These are phyloP conservation scores for Megaustenia siamemsis DNA, from an alignment of 2,888 invertebrate genomes.

Conservation along the genomic window DNA sequence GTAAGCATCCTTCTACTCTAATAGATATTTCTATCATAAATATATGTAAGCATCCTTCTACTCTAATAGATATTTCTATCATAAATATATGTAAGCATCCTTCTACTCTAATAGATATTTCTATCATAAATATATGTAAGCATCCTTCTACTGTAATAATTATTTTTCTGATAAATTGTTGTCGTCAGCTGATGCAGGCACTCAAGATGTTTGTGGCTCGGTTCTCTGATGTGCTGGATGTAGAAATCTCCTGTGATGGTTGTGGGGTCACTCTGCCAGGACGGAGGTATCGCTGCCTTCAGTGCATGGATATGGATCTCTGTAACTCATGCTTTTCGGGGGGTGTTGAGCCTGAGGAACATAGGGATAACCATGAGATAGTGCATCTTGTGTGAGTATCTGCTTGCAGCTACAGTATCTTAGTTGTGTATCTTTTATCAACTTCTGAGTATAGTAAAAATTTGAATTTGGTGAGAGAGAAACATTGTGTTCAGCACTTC, in stretches of 20 bases:
- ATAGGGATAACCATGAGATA: conserved; percentile 78
- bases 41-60: no score
- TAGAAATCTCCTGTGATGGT: conserved; percentile 79
- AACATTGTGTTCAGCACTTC: no score
- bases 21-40: no score
- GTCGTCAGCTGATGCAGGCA: conserved; percentile 61
- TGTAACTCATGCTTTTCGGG: conserved; percentile 78
- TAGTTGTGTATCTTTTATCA: no score
- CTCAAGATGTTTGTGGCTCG: conserved; percentile 79
- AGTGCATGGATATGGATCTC: conserved; percentile 79
- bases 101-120: no score
- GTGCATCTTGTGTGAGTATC: conserved; percentile 77
- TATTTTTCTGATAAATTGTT: background rate
- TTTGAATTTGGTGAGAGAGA: no score
- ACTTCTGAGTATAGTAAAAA: no score
- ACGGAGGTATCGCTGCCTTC: conserved; percentile 77
- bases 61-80: no score
- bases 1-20: no score
- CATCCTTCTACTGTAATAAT: no score
- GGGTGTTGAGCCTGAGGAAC: conserved; percentile 77
- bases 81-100: no score
- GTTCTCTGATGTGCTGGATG: conserved; percentile 78
- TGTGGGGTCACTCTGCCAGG: conserved; percentile 78
- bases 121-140: no score
- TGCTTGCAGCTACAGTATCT: background rate